A percentile compares a stretch with the other conserved stretches of the same genome.
These are phyloP conservation scores for Ariopsis seemanni DNA, from an alignment of 2,113 vertebrate species.

Conservation along the genomic window DNA sequence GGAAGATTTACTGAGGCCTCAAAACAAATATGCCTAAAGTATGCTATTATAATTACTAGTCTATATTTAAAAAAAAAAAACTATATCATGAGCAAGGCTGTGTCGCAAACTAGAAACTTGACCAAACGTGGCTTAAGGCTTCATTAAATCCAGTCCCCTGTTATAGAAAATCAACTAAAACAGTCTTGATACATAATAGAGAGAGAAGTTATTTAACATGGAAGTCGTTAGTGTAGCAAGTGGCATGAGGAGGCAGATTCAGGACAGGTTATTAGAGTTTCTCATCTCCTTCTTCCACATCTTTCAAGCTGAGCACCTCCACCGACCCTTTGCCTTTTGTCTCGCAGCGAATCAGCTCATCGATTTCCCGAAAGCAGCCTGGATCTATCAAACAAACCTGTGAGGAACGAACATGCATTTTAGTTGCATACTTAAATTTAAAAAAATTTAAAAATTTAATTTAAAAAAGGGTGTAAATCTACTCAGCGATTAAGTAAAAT, in stretches of 20 bases:
- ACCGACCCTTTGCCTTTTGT: slow-evolving; percentile 88
- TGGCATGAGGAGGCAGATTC: background rate
- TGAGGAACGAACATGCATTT: slow-evolving; percentile 20
- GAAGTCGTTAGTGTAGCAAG: slow-evolving; percentile 6
- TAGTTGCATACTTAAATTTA: background rate
- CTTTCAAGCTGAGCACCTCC: slow-evolving; percentile 92
- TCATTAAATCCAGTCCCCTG: background rate
- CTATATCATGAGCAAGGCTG: background rate
- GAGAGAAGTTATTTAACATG: slow-evolving; percentile 3
- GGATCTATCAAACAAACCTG: slow-evolving; percentile 95
- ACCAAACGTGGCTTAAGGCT: background rate
- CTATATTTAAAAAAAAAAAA: too few species aligned
- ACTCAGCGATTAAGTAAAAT: too few species aligned
- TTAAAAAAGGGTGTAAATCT: too few species aligned
- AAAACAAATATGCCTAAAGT: background rate
- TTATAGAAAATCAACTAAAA: slow-evolving; percentile 1
- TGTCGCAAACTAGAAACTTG: background rate
- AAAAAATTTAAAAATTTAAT: too few species aligned
- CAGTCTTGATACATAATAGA: slow-evolving; percentile 7
- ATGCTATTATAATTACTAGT: background rate
- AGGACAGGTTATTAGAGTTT: slow-evolving; percentile 74
- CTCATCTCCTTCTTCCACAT: slow-evolving; percentile 96
- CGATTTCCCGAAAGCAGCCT: slow-evolving; percentile 93
- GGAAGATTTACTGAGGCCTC: background rate
- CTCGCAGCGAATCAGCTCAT: slow-evolving; percentile 93